phyloP scores from a whole-genome alignment of 2,113 vertebrate species.

The Hemibagrus wyckioides region DNA sequence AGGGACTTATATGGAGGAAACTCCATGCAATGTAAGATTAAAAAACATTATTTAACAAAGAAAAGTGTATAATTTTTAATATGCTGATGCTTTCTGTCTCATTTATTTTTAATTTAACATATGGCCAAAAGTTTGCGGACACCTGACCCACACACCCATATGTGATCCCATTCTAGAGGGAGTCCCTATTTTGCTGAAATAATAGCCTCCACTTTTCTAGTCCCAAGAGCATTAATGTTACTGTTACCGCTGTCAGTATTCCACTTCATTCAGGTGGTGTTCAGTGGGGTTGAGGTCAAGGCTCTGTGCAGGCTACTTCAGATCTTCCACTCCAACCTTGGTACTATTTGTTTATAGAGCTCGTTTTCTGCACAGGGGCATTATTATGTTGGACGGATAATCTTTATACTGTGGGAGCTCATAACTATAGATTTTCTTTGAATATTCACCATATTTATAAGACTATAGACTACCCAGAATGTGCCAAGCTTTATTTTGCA shows the following conservation, averaged over 20 bases:
- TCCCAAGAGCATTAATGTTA: background rate
- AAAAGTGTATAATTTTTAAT: no score
- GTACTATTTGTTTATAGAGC: background rate
- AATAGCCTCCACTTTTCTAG: background rate
- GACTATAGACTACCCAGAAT: background rate
- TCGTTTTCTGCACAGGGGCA: background rate
- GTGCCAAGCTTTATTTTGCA: no score
- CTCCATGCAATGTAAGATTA: no score
- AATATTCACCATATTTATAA: background rate
- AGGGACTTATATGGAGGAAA: background rate
- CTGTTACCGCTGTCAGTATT: background rate
- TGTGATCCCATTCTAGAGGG: background rate
- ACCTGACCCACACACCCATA: no score
- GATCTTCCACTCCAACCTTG: background rate
- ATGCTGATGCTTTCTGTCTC: no score
- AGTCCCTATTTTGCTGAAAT: background rate
- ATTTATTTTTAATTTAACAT: no score
- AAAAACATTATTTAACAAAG: no score
- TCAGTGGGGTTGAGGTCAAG: background rate
- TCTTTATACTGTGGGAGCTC: background rate
- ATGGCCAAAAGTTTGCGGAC: no score
- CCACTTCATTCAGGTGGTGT: background rate
- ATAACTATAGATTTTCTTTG: background rate
- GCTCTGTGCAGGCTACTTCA: background rate
- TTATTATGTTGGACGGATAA: background rate